A percentile compares a stretch with the other conserved stretches of the same genome.
These are phyloP conservation scores for Pseudocheirus occidentalis DNA, from an alignment of 2,797 vertebrate genomes.

Conservation along the genomic window DNA sequence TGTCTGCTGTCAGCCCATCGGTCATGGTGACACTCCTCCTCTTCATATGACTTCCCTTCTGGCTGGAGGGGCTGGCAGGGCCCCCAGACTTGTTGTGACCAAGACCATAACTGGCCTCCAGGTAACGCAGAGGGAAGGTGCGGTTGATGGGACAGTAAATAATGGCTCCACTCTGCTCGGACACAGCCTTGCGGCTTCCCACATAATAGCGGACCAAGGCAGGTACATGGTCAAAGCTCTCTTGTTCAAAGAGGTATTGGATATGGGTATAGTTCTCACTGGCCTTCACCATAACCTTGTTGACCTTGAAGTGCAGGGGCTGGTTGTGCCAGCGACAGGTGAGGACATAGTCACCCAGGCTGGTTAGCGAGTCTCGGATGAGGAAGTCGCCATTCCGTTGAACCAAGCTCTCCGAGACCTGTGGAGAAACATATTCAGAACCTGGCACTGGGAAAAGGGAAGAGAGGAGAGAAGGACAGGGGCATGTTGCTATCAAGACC, in stretches of 20 bases:
- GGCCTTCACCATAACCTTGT: conserved; percentile 95
- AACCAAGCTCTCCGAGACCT: conserved; percentile 96
- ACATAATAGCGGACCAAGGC: conserved; percentile 94
- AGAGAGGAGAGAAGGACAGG: background rate
- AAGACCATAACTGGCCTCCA: conserved; percentile 96
- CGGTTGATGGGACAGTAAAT: conserved; percentile 97
- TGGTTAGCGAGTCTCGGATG: conserved; percentile 95
- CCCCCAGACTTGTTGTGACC: conserved; percentile 88
- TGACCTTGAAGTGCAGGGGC: conserved; percentile 95
- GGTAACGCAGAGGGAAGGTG: conserved; percentile 96
- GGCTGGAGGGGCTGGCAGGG: conserved; percentile 88
- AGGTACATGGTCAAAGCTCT: conserved; percentile 95
- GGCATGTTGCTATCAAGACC: background rate
- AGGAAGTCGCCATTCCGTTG: conserved; percentile 95
- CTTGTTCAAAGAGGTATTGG: conserved; percentile 94
- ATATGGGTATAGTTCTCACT: conserved; percentile 90
- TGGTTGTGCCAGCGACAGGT: conserved; percentile 96
- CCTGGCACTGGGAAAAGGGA: background rate
- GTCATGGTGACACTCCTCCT: conserved; percentile 97
- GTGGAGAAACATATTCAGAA: background rate
- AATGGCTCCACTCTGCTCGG: conserved; percentile 92
- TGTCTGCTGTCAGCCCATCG: conserved; percentile 94
- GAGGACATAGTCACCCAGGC: conserved; percentile 93
- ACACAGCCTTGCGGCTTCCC: conserved; percentile 92
- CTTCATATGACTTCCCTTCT: conserved; percentile 96